Evolutionary conservation across 2,113 vertebrate genomes (phyloP), one percentile per base, ranked within the genome.

Genomic region (Theropithecus gelada): DNA sequence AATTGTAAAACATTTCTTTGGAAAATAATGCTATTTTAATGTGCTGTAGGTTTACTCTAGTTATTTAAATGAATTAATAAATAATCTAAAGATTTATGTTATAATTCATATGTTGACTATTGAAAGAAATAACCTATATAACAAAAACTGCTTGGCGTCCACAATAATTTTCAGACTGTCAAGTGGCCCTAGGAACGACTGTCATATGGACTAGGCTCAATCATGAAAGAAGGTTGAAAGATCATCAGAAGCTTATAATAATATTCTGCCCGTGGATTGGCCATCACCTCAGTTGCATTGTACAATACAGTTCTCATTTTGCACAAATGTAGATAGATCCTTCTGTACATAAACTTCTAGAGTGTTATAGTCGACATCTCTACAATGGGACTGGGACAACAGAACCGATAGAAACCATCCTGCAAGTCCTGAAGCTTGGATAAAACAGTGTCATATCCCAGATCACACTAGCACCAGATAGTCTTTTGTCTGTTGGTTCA

Each of bases 1-100:
- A 93, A 81, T 79, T n/a, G 27, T 25, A 88, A 78, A 45, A 84
- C 57, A 88, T 90, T 93, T 82, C 50, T 85, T 79, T 81, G n/a
- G 48, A 45, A 70, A 22, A 80, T 52, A 3, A 48, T 82, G 27
- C 68, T 83, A 61, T n/a, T 79, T 79, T 88, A 83, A 43, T 35
- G 45, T 83, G 14, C 80, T 4, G 50, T 55, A 76, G 48, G 16
- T 50, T 93, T 59, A 38, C 22, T 30, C 22, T 13, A 35, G 8
- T 70, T 68, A 35, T 68, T 97, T 93, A 70, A 94, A 23, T 32
- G 16, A 72, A 73, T 50, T 45, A 64, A 50, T 59, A 32, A 52
- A 40, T 88, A 48, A 48, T 73, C 35, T 10, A 9, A n/a, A 89
- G 12, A 32, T 66, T 80, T 96, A 11, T 64, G 3, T 79, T 85